Evolutionary conservation across 2,797 vertebrate species (phyloP), one percentile per base, ranked within the genome.

Genomic region (Lophius americanus): DNA sequence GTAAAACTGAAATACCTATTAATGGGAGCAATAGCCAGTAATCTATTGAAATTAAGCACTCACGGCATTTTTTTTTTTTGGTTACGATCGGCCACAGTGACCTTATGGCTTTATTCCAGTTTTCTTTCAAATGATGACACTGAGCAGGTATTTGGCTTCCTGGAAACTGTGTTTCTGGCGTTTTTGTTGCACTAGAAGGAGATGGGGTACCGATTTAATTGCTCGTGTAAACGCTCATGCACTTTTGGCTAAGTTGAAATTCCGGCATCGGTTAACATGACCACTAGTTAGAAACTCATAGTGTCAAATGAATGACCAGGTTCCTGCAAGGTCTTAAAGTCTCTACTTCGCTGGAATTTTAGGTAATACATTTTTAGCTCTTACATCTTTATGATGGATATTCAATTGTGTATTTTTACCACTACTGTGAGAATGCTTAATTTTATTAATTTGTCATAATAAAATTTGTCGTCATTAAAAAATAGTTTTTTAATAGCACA

Each of bases 141-240:
- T 0, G 11, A 51, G 14, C 47, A 54, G n/a, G 12, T 71, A 64
- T 78, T 78, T 75, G 62, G n/a, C 37, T 60, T 71, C 55, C 47
- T 61, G 49, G 51, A 53, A 64, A 35, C 4, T 12, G 56, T 35
- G 49, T 35, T 6, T 2, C 41, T 2, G 7, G 1, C 42, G 2
- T 13, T 12, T 12, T 10, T 50, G 57, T 9, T 54, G 35, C 6
- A 4, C 32, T n/a, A 7, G 0, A 36, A 4, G 4, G 6, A 11
- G 5, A 13, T 55, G 11, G 23, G 6, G 5, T 12, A 23, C 3
- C 7, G 10, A 36, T 12, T 41, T 47, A 47, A 10, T 5, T 2
- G 9, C 4, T 32, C 11, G 1, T 46, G n/a, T 12, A 38, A 46
- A 1, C 13, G 39, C 5, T 68, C 70, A 64, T 64, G 66, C 52